A percentile compares a stretch with the other conserved stretches of the same genome.
Evolutionary conservation across 2,888 invertebrate genomes (phyloP).

Genomic region (Ophion ventricosus): DNA sequence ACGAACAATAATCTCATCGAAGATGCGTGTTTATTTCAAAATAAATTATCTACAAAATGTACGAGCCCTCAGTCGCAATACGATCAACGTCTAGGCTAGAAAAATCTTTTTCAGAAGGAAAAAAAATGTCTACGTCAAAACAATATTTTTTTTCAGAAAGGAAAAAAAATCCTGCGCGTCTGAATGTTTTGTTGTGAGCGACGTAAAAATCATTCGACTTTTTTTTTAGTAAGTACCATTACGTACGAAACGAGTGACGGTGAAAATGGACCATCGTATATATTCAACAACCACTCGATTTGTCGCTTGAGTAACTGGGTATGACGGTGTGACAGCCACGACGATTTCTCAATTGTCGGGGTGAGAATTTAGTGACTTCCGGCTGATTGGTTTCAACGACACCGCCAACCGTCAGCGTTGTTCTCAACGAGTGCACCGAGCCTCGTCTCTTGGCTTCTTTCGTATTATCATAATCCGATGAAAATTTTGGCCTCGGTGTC

Average conservation of each 20-base stretch:
- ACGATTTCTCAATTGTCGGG: conserved; percentile 71
- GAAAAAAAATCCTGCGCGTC: not conserved
- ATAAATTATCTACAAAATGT: conserved; percentile 66
- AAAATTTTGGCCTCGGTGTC: conserved; percentile 72
- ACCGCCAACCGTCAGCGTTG: conserved; percentile 62
- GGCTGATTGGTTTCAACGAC: conserved; percentile 59
- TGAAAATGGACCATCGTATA: not conserved
- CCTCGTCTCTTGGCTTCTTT: conserved; percentile 69
- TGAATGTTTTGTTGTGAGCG: not conserved
- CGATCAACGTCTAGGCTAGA: conserved; percentile 3
- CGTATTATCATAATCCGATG: conserved; percentile 38
- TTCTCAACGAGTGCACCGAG: conserved; percentile 72
- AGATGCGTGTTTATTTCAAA: conserved; percentile 62
- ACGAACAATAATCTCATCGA: not conserved
- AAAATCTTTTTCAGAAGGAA: conserved; percentile 19
- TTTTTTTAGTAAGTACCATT: not conserved
- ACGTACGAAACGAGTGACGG: not conserved
- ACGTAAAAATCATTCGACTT: conserved; percentile 16
- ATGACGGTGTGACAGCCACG: conserved; percentile 76
- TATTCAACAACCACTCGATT: conserved; percentile 74
- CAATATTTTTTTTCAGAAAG: conserved; percentile 24
- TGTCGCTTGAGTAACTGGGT: conserved; percentile 74
- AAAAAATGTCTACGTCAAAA: conserved; percentile 10
- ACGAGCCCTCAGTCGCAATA: conserved; percentile 16
- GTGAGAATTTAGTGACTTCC: conserved; percentile 65